Base-by-base conservation (phyloP, 2,797 vertebrate genomes). In the Tenualosa thibaudeaui region DNA sequence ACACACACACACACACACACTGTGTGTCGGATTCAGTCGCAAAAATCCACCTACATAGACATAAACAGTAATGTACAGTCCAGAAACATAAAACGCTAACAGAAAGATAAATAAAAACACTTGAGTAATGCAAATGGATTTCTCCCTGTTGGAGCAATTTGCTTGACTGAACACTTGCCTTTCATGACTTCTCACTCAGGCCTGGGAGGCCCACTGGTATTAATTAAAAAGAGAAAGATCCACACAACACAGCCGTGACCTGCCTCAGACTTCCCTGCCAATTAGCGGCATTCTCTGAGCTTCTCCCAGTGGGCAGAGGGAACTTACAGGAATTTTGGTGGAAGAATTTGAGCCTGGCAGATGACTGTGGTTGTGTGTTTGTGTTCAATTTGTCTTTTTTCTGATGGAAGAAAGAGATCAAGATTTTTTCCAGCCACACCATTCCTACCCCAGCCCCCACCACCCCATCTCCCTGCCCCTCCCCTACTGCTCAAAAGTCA, bases 181-280 rank as follows among this genome's bases (percentile, higher is more conserved):
- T 89, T 87, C 82, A 81, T 86, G 86, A 84, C 84, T 89, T 89
- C 86, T 88, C 88, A 84, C 89, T 91, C 62, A 89, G 84, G 85
- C 86, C 84, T 89, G 71, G 51, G 84, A 88, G 88, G 89, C 91
- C 90, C 91, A 89, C 85, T 87, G 92, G 91, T 92, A 85, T 92
- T 93, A 91, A 93, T 94, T 93, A 94, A 93, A 93, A 90, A 90
- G 75, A 87, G 65, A 65, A 86, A 81, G 46, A 88, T 86, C 87
- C 89, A 88, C 88, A 83, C 87, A 83, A 82, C 87, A 88, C 86
- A 90, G 86, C 87, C 84, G 87, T 88, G 87, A 88, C 87, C 87
- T 78, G 81, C 82, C 86, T 88, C 84, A 83, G 82, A 87, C 87
- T 85, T 86, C 81, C 85, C 86, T 84, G 81, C 88, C 90, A 89